Evolutionary conservation across 2,797 vertebrate genomes (phyloP).

Genomic region (Galaxias olidus): DNA sequence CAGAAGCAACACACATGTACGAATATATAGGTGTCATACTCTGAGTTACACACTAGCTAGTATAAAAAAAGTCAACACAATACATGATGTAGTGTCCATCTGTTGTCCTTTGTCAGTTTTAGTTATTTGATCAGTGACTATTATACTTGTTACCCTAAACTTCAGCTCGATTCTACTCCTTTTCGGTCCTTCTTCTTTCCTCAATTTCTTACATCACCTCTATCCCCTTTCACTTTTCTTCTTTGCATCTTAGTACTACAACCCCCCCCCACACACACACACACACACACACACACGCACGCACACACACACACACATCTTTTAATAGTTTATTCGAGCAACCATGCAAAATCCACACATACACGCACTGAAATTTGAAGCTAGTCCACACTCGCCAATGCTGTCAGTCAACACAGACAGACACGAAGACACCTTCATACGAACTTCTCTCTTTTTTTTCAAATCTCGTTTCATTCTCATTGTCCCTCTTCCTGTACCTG

Average conservation of each 20-base stretch:
- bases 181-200: constrained; percentile 28
- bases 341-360: not conserved
- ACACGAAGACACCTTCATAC: constrained; percentile 46
- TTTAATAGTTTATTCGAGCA: not conserved
- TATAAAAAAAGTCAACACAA: constrained; percentile 64
- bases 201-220: constrained; percentile 20
- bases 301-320: not conserved
- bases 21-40: constrained; percentile 67
- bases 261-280: constrained; percentile 15
- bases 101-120: constrained; percentile 75
- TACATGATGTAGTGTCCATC: constrained; percentile 70
- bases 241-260: not conserved
- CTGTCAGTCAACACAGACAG: constrained; percentile 25
- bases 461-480: constrained; percentile 26
- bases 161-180: constrained; percentile 50
- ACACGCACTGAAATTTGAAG: not conserved
- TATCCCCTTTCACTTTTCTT: constrained; percentile 26
- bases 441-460: constrained; percentile 36
- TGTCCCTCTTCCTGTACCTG: constrained; percentile 50
- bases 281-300: constrained; percentile 11
- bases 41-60: constrained; percentile 75
- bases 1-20: constrained; percentile 24
- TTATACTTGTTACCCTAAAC: constrained; percentile 71
- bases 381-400: constrained; percentile 18
- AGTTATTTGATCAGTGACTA: constrained; percentile 73